A percentile compares a stretch with the other conserved stretches of the same genome.
phyloP scores from a whole-genome alignment of 2,113 vertebrate genomes.

The Carassius carassius region DNA sequence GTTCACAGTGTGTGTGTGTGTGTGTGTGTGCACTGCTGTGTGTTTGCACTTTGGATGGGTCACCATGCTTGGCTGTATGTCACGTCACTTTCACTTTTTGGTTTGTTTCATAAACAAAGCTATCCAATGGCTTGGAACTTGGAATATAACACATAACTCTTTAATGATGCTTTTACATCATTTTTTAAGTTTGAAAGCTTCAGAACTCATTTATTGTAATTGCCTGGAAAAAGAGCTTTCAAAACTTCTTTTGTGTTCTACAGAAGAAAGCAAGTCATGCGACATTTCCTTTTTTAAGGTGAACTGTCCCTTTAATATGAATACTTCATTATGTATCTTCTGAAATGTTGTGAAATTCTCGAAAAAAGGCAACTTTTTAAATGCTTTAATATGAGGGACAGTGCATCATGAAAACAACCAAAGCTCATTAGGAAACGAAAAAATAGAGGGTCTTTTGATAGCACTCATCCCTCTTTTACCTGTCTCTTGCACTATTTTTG shows the following conservation, averaged over 20 bases:
- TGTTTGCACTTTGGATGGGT: too few species aligned
- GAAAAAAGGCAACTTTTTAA: neutral
- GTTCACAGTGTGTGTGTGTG: too few species aligned
- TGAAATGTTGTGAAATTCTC: neutral
- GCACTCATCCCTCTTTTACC: constrained; percentile 11
- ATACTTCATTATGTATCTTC: neutral
- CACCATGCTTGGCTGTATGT: too few species aligned
- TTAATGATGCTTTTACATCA: neutral
- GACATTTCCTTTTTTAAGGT: neutral
- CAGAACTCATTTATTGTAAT: neutral
- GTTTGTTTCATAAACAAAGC: neutral
- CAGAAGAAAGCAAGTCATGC: neutral
- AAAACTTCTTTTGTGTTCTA: neutral
- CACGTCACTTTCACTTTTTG: neutral
- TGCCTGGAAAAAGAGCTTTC: neutral
- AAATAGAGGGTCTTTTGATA: neutral
- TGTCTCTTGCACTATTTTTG: constrained; percentile 31
- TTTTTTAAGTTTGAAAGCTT: neutral
- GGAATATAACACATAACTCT: neutral
- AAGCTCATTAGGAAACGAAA: constrained; percentile 9
- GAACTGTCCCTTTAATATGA: neutral
- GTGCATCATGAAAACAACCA: neutral
- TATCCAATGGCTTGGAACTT: neutral
- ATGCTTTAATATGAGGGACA: neutral
- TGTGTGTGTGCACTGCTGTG: too few species aligned